phyloP scores from a whole-genome alignment of 2,888 invertebrate genomes.

The Aricia artaxerxes region DNA sequence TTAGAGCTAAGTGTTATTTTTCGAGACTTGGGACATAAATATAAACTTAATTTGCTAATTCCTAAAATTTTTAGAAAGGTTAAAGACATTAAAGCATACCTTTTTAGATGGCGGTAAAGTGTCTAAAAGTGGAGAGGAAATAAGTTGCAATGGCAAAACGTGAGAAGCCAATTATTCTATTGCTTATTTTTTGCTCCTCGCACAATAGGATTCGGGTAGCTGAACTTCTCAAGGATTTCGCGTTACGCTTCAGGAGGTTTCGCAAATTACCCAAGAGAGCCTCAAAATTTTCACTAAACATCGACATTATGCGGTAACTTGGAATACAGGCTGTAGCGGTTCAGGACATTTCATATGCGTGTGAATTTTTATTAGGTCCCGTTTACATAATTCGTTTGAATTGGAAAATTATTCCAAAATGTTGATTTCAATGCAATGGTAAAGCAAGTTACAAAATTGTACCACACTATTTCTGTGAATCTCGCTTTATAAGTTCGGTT shows the following conservation, averaged over 20 bases:
- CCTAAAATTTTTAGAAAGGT: conserved; percentile 15
- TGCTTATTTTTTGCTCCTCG: conserved; percentile 53
- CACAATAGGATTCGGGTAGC: conserved; percentile 66
- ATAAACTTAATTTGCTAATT: not conserved
- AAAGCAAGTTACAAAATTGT: not conserved
- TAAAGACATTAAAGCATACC: conserved; percentile 16
- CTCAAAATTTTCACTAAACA: conserved; percentile 37
- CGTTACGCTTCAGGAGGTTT: conserved; percentile 67
- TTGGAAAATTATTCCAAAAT: not conserved
- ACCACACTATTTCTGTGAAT: not conserved
- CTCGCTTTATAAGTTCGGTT: not conserved
- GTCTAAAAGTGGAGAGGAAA: conserved; percentile 53
- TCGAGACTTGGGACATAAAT: not conserved
- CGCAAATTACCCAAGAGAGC: conserved; percentile 41
- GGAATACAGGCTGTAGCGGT: not conserved
- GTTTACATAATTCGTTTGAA: not conserved
- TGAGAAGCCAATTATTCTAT: conserved; percentile 54
- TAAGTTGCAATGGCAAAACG: conserved; percentile 58
- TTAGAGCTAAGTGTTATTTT: conserved; percentile 37
- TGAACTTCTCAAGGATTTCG: conserved; percentile 71
- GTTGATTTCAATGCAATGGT: not conserved
- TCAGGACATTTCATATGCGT: conserved; percentile 1
- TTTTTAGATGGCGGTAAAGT: conserved; percentile 4
- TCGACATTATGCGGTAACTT: not conserved
- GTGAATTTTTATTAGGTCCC: conserved; percentile 9